These are phyloP conservation scores for Tapirus terrestris DNA, from an alignment of 2,113 vertebrate genomes.

Conservation along the genomic window DNA sequence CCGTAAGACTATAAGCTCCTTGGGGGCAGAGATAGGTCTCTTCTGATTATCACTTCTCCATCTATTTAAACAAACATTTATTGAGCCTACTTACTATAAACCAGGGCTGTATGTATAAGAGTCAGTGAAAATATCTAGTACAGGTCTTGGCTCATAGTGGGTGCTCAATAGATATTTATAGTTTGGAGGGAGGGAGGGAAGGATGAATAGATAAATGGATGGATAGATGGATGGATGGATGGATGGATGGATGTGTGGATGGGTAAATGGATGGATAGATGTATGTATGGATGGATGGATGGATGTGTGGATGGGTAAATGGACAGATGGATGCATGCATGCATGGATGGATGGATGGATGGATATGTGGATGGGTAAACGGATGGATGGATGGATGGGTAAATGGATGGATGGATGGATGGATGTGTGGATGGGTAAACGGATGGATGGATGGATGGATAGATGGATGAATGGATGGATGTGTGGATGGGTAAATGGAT, in stretches of 20 bases:
- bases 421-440: background rate
- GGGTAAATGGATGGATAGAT: background rate
- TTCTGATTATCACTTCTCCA: background rate
- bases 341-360: no score
- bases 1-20: background rate
- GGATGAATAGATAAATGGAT: background rate
- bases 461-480: background rate
- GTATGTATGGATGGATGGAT: no score
- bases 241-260: background rate
- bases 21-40: background rate
- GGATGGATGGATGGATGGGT: accelerated
- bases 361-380: background rate
- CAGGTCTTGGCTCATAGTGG: background rate
- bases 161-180: background rate
- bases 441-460: background rate
- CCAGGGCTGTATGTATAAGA: background rate
- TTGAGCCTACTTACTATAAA: background rate
- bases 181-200: background rate
- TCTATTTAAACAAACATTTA: background rate
- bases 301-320: accelerated
- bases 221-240: background rate
- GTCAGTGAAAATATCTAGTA: background rate
- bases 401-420: background rate
- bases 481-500: no score
- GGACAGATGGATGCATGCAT: background rate